phyloP scores from a whole-genome alignment of 2,113 vertebrate genomes.

The Macquaria australasica region DNA sequence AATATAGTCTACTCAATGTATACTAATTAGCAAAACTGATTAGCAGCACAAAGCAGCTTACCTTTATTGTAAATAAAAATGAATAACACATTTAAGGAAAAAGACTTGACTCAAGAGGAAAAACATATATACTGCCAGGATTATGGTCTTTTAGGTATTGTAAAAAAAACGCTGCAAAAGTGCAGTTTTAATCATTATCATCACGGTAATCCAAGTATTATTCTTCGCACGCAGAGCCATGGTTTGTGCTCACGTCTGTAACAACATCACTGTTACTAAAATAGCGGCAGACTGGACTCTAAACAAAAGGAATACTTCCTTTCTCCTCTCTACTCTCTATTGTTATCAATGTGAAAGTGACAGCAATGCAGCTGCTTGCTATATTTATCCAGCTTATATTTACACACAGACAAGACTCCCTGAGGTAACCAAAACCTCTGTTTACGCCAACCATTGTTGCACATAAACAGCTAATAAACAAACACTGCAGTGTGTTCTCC shows the following conservation, averaged over 20 bases:
- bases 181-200: background rate
- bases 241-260: background rate
- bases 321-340: constrained; percentile 30
- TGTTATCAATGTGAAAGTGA: constrained; percentile 53
- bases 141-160: background rate
- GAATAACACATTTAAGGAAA: background rate
- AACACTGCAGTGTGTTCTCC: constrained; percentile 15
- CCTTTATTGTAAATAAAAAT: background rate
- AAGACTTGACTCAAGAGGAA: background rate
- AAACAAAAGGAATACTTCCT: constrained; percentile 53
- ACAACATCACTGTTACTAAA: constrained; percentile 48
- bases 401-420: constrained; percentile 45
- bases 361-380: constrained; percentile 30
- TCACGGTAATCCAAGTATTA: background rate
- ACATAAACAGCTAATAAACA: constrained; percentile 73
- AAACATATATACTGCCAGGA: background rate
- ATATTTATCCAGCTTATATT: constrained; percentile 69
- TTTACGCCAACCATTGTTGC: constrained; percentile 78
- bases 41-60: background rate
- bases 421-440: constrained; percentile 50
- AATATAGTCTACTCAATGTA: background rate
- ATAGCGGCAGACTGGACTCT: constrained; percentile 32
- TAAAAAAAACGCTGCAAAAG: background rate
- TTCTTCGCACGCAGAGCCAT: constrained; percentile 37
- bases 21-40: background rate